phyloP scores from a whole-genome alignment of 2,113 vertebrate genomes.

The Pelodiscus sinensis region DNA sequence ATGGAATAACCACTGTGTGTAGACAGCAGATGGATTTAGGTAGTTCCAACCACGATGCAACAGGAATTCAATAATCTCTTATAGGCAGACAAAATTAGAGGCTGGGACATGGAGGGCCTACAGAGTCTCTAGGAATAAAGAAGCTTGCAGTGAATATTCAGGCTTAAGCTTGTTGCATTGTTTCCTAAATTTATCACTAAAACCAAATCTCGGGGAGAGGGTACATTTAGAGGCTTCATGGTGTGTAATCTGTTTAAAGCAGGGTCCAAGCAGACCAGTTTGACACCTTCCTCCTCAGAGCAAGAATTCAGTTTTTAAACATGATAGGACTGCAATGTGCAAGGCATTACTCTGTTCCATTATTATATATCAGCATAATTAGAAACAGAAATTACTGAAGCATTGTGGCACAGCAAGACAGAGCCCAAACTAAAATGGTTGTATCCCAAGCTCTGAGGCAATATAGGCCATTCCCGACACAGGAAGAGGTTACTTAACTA shows the following conservation, averaged over 20 bases:
- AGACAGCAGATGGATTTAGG: not conserved
- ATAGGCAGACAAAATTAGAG: not conserved
- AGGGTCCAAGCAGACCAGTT: not conserved
- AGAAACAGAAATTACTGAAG: not conserved
- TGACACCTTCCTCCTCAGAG: not conserved
- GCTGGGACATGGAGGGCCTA: not conserved
- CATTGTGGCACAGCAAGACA: not conserved
- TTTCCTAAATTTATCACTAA: not conserved
- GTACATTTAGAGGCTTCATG: not conserved
- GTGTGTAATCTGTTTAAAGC: not conserved
- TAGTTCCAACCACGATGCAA: not conserved
- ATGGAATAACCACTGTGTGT: not conserved
- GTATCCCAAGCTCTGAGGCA: not conserved
- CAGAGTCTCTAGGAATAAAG: not conserved
- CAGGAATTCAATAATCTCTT: not conserved
- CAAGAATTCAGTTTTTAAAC: not conserved
- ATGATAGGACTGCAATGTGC: accelerated
- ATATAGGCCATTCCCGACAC: not conserved
- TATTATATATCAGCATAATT: not conserved
- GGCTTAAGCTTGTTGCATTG: not conserved
- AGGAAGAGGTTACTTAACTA: not conserved
- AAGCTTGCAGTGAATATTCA: not conserved
- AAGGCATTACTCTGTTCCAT: not conserved
- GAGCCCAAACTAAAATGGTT: not conserved
- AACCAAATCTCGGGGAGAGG: not conserved